Percentiles rank a stretch among this genome's conserved stretches.
These are phyloP conservation scores for Amphimedon queenslandica DNA, from an alignment of 37 sponge, comb jelly and placozoan species.

Conservation along the genomic window DNA sequence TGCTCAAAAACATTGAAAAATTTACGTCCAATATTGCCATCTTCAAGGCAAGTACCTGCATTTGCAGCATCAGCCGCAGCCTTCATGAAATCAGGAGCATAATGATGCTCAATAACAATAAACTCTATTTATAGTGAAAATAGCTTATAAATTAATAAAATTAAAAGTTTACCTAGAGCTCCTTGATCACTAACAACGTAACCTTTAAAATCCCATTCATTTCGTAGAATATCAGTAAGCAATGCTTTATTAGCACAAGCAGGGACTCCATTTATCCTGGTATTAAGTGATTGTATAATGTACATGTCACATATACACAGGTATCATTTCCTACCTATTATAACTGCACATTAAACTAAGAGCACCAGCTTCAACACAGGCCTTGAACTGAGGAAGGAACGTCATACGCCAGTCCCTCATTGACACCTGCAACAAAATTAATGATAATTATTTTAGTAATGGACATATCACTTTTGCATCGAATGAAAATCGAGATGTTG, in stretches of 20 bases:
- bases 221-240: constrained; percentile 43
- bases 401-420: constrained; percentile 54
- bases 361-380: constrained; percentile 46
- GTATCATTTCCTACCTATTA: constrained; percentile 24
- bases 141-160: not conserved
- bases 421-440: constrained; percentile 23
- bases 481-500: constrained; percentile 37
- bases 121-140: not conserved
- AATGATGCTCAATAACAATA: constrained; percentile 35
- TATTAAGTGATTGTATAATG: too few relatives aligned
- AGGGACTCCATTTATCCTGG: constrained; percentile 53
- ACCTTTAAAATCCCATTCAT: constrained; percentile 56
- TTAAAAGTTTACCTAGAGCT: constrained; percentile 35
- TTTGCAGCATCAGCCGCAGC: constrained; percentile 43
- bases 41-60: constrained; percentile 55
- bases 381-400: constrained; percentile 53
- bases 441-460: not conserved
- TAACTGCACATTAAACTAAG: constrained; percentile 61
- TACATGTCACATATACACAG: not conserved
- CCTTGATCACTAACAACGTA: constrained; percentile 71
- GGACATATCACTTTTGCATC: constrained; percentile 27
- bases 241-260: constrained; percentile 58
- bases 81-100: constrained; percentile 19
- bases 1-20: constrained; percentile 19
- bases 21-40: constrained; percentile 16